A percentile compares a stretch with the other conserved stretches of the same genome.
These are phyloP conservation scores for Eristalis tenax DNA, from an alignment of 2,888 invertebrate species.

Conservation along the genomic window DNA sequence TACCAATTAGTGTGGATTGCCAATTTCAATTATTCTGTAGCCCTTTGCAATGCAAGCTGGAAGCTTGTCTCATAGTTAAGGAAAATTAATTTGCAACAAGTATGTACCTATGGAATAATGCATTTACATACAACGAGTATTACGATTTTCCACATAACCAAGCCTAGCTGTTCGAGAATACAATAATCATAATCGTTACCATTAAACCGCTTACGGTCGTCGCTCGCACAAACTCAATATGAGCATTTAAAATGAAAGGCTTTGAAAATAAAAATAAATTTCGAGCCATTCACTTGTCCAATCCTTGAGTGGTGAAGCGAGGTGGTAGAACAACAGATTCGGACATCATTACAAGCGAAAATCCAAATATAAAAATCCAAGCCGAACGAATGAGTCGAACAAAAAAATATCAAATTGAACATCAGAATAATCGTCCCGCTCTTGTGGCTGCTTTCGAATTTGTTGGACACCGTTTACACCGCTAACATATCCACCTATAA, in stretches of 20 bases:
- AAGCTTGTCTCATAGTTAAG: not conserved
- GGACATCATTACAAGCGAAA: conserved; percentile 57
- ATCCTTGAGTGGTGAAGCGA: conserved; percentile 22
- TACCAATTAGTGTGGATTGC: not conserved
- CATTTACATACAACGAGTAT: conserved; percentile 49
- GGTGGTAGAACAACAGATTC: conserved; percentile 36
- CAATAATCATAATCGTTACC: conserved; percentile 62
- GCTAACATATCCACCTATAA: conserved; percentile 56
- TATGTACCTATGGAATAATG: conserved; percentile 19
- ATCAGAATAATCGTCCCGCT: conserved; percentile 51
- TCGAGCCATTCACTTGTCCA: conserved; percentile 47
- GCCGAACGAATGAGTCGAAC: conserved; percentile 27
- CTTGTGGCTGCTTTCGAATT: conserved; percentile 55
- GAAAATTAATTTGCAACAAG: conserved; percentile 31
- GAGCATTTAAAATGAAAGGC: conserved; percentile 45
- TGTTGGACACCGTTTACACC: conserved; percentile 43
- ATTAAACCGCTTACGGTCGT: conserved; percentile 41
- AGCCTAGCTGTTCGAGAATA: conserved; percentile 24
- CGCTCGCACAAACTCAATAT: conserved; percentile 8
- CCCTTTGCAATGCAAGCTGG: not conserved
- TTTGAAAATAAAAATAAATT: conserved; percentile 59
- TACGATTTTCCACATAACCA: not conserved
- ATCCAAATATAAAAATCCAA: conserved; percentile 54
- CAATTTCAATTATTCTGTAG: not conserved
- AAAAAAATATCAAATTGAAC: conserved; percentile 51